Conservation (phyloP, 1,140 invertebrate genomes). For the Bombus difficillimus region DNA sequence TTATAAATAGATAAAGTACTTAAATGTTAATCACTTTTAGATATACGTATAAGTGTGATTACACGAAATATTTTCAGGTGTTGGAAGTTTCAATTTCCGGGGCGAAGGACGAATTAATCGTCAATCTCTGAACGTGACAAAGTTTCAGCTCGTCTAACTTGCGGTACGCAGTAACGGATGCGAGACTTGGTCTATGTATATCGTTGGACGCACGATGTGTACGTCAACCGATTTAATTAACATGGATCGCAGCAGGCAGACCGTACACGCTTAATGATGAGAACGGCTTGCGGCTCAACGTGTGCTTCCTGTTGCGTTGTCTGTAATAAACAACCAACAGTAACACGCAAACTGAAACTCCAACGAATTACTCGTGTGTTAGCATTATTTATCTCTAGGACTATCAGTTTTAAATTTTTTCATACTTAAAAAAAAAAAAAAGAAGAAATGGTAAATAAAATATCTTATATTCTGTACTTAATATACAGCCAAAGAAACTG, state of each 20-base stretch:
- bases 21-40: not conserved
- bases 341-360: constrained; percentile 16
- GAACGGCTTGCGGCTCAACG: constrained; percentile 57
- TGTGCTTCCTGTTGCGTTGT: constrained; percentile 66
- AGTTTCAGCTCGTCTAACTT: constrained; percentile 51
- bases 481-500: too few relatives aligned
- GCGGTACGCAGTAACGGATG: constrained; percentile 21
- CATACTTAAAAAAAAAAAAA: not conserved
- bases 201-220: constrained; percentile 44
- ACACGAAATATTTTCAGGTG: not conserved
- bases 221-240: constrained; percentile 73
- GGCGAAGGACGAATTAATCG: constrained; percentile 46
- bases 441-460: too few relatives aligned
- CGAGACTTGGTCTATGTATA: constrained; percentile 26
- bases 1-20: not conserved
- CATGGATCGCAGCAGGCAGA: constrained; percentile 63
- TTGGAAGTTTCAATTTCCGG: not conserved
- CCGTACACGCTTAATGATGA: constrained; percentile 69
- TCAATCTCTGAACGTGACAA: constrained; percentile 36
- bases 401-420: not conserved
- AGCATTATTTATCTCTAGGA: not conserved
- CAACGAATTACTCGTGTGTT: not conserved
- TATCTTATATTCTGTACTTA: too few relatives aligned
- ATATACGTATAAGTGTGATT: not conserved
- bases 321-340: constrained; percentile 68